Evolutionary conservation across 2,113 vertebrate species (phyloP), one percentile per base, ranked within the genome.

Genomic region (Tiliqua scincoides): DNA sequence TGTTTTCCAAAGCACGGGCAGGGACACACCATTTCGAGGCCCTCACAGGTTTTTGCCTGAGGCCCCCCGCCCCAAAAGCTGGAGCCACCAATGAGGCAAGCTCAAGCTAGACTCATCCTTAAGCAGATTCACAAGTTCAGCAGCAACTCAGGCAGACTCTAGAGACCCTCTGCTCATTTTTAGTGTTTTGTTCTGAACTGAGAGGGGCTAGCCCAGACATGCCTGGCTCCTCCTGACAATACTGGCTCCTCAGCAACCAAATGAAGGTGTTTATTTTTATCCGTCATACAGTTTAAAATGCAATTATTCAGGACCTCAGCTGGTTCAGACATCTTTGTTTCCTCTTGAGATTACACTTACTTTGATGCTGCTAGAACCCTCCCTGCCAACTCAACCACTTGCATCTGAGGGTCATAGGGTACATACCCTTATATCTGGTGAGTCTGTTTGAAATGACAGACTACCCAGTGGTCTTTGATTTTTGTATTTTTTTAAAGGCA

Each of bases 101-200:
- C 43, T 48, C 43, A 5, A 48, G 43, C 93, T 93, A 91, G 91
- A 93, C n/a, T 57, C 76, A 91, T 96, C 93, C 95, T 97, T 96
- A 96, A 68, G 92, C 87, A 93, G 94, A 93, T 91, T 91, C 89
- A 88, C 93, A 94, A 95, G 87, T 84, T 87, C 78, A 35, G 48
- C 90, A 93, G 87, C 87, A 93, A 89, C 92, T 80, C 91, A 88
- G 81, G 91, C 88, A 85, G 90, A 85, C 84, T 88, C 87, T 73
- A 11, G 20, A 92, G 84, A 88, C 87, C 87, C 93, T 57, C 89
- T 48, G 43, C 88, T 4, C 1, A 82, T 89, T 78, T 73, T 57
- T 67, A 9, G 9, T 70, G 86, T 76, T 90, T 85, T 94, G 85
- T 72, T 68, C 43, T 18, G 78, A 86, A 71, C 63, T 40, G 87